These are phyloP conservation scores for Merops nubicus DNA, from an alignment of 2,113 vertebrate genomes.

Conservation along the genomic window DNA sequence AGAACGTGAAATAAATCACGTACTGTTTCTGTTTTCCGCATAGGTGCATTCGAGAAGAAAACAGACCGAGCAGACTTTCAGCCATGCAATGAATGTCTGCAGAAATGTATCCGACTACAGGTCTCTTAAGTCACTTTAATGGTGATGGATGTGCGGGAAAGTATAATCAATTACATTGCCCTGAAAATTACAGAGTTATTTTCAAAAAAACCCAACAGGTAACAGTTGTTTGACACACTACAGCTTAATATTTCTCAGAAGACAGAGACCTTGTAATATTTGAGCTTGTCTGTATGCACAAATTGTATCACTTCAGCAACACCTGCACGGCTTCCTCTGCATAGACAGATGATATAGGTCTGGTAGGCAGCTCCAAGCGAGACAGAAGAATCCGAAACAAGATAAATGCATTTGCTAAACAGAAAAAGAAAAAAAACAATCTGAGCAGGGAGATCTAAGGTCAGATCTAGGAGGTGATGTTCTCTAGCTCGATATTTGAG, in stretches of 20 bases:
- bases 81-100: slow-evolving; percentile 35
- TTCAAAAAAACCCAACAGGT: slow-evolving; percentile 48
- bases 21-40: background rate
- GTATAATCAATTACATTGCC: slow-evolving; percentile 59
- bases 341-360: background rate
- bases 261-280: slow-evolving; percentile 15
- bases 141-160: slow-evolving; percentile 65
- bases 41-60: slow-evolving; percentile 5
- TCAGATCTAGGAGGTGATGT: slow-evolving; percentile 29
- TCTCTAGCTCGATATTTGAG: slow-evolving; percentile 26
- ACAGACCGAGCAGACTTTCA: slow-evolving; percentile 49
- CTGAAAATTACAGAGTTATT: slow-evolving; percentile 66
- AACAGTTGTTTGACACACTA: slow-evolving; percentile 46
- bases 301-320: background rate
- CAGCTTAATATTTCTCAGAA: slow-evolving; percentile 50
- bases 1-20: slow-evolving; percentile 43
- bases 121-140: slow-evolving; percentile 65
- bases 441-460: background rate
- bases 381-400: background rate
- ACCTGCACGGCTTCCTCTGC: background rate
- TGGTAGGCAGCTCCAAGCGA: background rate
- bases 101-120: slow-evolving; percentile 8
- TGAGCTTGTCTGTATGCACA: background rate
- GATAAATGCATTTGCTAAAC: background rate
- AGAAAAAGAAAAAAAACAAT: background rate